phyloP scores from a whole-genome alignment of 1,140 invertebrate genomes.

The Orius laevigatus region DNA sequence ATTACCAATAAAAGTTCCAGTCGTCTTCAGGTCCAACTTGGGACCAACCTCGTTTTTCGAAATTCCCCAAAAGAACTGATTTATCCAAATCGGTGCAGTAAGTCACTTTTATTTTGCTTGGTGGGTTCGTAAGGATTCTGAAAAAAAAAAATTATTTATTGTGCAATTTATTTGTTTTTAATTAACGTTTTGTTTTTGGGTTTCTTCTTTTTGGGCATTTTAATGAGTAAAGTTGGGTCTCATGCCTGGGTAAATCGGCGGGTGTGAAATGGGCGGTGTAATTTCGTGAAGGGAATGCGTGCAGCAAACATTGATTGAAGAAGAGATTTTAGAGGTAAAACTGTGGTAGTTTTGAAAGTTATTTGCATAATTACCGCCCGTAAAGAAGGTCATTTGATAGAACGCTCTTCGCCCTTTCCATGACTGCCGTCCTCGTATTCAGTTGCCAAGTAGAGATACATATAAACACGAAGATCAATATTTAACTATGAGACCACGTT shows the following conservation, averaged over 20 bases:
- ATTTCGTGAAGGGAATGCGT: not conserved
- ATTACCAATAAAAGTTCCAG: slow-evolving; percentile 91
- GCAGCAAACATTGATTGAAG: not conserved
- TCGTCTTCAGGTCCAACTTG: slow-evolving; percentile 84
- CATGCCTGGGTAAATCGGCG: not conserved
- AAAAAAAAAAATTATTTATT: not conserved
- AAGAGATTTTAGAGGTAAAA: not conserved
- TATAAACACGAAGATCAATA: too few relatives aligned
- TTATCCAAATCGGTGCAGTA: slow-evolving; percentile 90
- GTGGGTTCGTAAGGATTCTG: slow-evolving; percentile 26
- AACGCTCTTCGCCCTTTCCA: slow-evolving; percentile 16
- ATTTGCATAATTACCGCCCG: slow-evolving; percentile 12
- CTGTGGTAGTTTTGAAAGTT: too few relatives aligned
- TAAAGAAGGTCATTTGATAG: slow-evolving; percentile 17
- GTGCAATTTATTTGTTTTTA: too few relatives aligned
- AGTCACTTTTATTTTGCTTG: slow-evolving; percentile 35
- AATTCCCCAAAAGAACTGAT: slow-evolving; percentile 86
- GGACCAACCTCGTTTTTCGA: slow-evolving; percentile 81
- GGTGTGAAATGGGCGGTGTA: not conserved
- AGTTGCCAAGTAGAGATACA: too few relatives aligned
- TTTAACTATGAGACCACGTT: too few relatives aligned
- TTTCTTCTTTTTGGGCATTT: not conserved
- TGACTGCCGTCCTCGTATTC: slow-evolving; percentile 1
- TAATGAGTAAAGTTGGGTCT: not conserved
- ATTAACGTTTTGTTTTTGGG: not conserved